Evolutionary conservation across 2,888 invertebrate genomes (phyloP), one percentile per base, ranked within the genome.

Genomic region (Cataglyphis altisquamis): DNA sequence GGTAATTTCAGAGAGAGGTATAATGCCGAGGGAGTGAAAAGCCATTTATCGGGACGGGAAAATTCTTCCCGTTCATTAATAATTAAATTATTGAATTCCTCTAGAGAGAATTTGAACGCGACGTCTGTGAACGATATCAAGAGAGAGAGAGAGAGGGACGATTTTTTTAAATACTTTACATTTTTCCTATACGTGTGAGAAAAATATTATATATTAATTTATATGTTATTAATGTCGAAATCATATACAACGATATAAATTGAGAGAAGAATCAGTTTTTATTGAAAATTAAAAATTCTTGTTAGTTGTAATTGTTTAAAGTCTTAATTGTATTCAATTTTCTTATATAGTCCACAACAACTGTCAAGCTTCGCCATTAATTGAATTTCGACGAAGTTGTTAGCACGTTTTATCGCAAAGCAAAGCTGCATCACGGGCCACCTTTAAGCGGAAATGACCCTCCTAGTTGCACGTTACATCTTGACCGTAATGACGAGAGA

Each of bases 401-500:
- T 80, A 80, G 36, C 55, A n/a, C 39, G 45, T 60, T 70, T 78
- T 72, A 80, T 72, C 60, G 45, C 60, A 18, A n/a, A 25, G 25
- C 45, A 25, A 60, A 36, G 32, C 41, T 77, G 41, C 41, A 41
- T 32, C 15, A 39, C 86, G 82, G 82, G 73, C 63, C 83, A 78
- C 83, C 86, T 87, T 89, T 84, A 86, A 87, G 83, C 88, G 88
- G 87, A 89, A 91, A 89, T 89, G 88, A 87, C 84, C 84, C 78
- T 85, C 12, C 70, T 64, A 45, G 87, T 81, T 87, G 78, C 68
- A 84, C 75, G 81, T 84, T 82, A 77, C 64, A 52, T 82, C 80
- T 77, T 77, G 68, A 84, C 87, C 81, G 85, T 90, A 90, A 90
- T 87, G 89, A 91, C 86, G 85, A 90, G 86, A 77, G 78, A 68